phyloP scores from a whole-genome alignment of 1,140 invertebrate species.

The Riptortus pedestris region DNA sequence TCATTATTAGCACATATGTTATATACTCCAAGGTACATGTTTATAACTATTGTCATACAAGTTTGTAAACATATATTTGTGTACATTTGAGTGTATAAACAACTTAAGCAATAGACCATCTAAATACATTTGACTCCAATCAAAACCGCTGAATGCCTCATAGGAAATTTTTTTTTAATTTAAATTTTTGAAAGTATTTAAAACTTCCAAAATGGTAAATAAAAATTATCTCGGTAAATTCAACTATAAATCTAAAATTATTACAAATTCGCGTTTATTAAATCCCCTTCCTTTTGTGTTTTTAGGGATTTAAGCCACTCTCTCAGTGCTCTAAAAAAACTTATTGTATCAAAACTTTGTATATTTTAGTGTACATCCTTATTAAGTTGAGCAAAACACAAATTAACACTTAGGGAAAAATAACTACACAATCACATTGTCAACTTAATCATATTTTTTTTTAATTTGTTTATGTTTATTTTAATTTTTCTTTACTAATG shows the following conservation, averaged over 20 bases:
- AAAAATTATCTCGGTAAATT: slow-evolving; percentile 2
- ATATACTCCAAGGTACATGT: slow-evolving; percentile 2
- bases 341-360: neutral
- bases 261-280: neutral
- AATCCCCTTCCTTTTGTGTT: neutral
- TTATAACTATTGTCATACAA: slow-evolving; percentile 4
- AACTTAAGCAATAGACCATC: slow-evolving; percentile 16
- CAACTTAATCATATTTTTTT: neutral
- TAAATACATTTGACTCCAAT: slow-evolving; percentile 14
- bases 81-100: neutral
- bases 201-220: neutral
- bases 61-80: neutral
- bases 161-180: neutral
- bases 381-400: neutral
- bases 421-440: slow-evolving; percentile 15
- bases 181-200: neutral
- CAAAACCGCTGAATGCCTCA: slow-evolving; percentile 9
- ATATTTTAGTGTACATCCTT: neutral
- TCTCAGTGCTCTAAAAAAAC: slow-evolving; percentile 8
- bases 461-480: slow-evolving; percentile 5
- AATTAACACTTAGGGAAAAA: neutral
- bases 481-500: neutral
- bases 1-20: slow-evolving; percentile 24
- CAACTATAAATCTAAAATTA: neutral
- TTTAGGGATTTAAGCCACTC: neutral